phyloP scores from a whole-genome alignment of 2,888 invertebrate genomes.

The Chloromyia formosa region DNA sequence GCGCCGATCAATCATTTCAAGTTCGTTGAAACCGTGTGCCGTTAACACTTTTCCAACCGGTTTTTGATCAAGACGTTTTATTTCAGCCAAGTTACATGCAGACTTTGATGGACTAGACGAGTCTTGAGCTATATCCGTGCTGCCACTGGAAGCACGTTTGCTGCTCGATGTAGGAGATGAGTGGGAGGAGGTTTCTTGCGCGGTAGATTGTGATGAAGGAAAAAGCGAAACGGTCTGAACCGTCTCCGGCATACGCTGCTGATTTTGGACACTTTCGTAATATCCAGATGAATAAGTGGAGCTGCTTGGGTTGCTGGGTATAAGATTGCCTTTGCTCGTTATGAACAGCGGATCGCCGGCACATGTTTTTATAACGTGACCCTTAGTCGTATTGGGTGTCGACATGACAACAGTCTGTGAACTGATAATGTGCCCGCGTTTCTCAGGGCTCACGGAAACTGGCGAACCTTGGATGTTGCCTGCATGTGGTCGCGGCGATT shows the following conservation, averaged over 20 bases:
- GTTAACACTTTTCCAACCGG: slow-evolving; percentile 41
- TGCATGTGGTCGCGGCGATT: slow-evolving; percentile 12
- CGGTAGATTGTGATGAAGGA: not conserved
- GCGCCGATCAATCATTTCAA: not conserved
- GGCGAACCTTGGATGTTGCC: not conserved
- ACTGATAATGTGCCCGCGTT: slow-evolving; percentile 28
- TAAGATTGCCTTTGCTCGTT: slow-evolving; percentile 57
- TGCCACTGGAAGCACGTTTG: not conserved
- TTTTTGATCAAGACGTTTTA: slow-evolving; percentile 44
- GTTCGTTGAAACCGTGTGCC: slow-evolving; percentile 41
- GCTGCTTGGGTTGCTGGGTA: slow-evolving; percentile 58
- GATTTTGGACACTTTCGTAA: not conserved
- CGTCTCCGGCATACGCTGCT: not conserved
- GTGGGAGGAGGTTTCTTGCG: not conserved
- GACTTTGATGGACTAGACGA: not conserved
- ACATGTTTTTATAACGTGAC: slow-evolving; percentile 34
- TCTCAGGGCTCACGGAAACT: not conserved
- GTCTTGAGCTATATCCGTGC: not conserved
- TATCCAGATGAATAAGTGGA: slow-evolving; percentile 55
- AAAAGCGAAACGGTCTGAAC: not conserved
- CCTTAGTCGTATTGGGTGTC: slow-evolving; percentile 50
- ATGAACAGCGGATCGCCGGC: slow-evolving; percentile 53
- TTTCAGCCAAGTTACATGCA: slow-evolving; percentile 37
- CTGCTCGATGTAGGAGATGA: not conserved
- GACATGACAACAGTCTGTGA: slow-evolving; percentile 59